A percentile compares a stretch with the other conserved stretches of the same genome.
These are phyloP conservation scores for Lathamus discolor DNA, from an alignment of 2,113 vertebrate species.

Conservation along the genomic window DNA sequence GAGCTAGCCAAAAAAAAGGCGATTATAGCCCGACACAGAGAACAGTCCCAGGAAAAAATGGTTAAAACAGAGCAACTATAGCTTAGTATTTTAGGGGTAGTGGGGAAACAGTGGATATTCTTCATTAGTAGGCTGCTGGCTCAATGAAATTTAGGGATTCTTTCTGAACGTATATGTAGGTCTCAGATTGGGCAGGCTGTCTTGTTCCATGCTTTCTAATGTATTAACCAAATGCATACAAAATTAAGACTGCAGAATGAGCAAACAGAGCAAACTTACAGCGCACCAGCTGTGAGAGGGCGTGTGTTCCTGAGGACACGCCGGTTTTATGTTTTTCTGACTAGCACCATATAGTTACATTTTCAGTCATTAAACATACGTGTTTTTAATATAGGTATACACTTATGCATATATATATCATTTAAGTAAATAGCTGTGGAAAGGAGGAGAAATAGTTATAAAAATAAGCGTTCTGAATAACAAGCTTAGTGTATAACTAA, in stretches of 20 bases:
- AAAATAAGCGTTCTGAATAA: conserved; percentile 41
- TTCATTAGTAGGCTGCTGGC: neutral
- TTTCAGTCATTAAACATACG: neutral
- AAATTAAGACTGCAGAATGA: neutral
- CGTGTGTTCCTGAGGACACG: neutral
- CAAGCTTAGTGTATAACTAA: conserved; percentile 28
- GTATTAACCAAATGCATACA: neutral
- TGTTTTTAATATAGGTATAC: neutral
- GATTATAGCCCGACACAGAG: neutral
- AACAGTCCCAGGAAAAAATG: neutral
- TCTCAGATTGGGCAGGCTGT: neutral
- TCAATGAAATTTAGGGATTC: neutral
- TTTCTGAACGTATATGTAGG: neutral
- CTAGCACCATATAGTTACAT: neutral
- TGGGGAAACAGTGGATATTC: neutral
- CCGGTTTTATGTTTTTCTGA: neutral
- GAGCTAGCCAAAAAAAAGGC: neutral
- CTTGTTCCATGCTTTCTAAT: neutral
- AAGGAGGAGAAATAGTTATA: conserved; percentile 28
- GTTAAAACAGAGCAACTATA: neutral
- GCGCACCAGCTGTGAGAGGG: neutral
- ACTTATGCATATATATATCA: neutral
- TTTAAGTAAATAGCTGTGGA: conserved; percentile 54
- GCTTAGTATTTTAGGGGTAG: neutral
- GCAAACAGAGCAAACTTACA: neutral